A percentile compares a stretch with the other conserved stretches of the same genome.
Conservation (phyloP, 2,113 vertebrate species). For the Vidua macroura region DNA sequence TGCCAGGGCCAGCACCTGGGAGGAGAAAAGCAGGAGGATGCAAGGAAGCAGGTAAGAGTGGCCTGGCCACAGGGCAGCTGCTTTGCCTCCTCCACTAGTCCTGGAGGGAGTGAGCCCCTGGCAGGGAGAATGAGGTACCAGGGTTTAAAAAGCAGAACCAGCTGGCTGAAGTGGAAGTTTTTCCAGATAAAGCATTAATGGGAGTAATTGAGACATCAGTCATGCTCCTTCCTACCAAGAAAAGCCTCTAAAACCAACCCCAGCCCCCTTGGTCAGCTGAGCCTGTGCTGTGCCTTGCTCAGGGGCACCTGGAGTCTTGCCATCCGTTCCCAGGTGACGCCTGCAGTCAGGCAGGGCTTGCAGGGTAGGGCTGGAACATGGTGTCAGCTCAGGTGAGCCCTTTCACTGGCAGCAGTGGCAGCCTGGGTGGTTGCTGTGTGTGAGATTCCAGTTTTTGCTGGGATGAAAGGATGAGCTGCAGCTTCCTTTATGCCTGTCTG, state of each 20-base stretch:
- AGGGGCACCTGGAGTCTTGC: fast-evolving
- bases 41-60: background rate
- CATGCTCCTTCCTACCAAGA: background rate
- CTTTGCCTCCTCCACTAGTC: fast-evolving
- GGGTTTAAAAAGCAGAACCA: background rate
- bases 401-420: too few species aligned
- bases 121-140: background rate
- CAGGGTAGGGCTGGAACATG: fast-evolving
- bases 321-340: fast-evolving
- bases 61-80: background rate
- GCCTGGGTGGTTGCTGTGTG: background rate
- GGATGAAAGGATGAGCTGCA: background rate
- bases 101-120: background rate
- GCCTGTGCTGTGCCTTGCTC: background rate
- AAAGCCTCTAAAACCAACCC: background rate
- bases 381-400: background rate
- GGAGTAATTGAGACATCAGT: background rate
- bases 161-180: background rate
- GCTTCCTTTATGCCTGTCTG: fast-evolving
- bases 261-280: background rate
- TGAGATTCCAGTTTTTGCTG: background rate
- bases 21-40: background rate
- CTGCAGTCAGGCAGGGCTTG: background rate
- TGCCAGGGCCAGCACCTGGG: background rate
- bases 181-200: background rate